Conservation (phyloP, 2,888 invertebrate species). For the Mayetiola destructor region DNA sequence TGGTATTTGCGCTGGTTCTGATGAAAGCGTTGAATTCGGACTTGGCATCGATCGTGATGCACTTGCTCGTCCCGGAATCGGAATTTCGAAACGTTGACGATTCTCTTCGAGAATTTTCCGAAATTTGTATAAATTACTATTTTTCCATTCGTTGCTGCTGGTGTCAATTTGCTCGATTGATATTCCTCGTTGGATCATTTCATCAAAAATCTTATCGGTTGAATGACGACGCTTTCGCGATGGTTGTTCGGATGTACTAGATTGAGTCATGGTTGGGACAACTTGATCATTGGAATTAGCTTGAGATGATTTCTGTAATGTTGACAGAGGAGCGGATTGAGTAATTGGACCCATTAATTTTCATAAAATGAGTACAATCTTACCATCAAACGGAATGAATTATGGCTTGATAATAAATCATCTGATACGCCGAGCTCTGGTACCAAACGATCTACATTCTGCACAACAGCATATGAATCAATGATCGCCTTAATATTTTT, state of each 20-base stretch:
- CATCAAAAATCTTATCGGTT: background rate
- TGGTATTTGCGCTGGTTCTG: too few relatives aligned
- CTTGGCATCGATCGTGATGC: too few relatives aligned
- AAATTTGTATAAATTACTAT: too few relatives aligned
- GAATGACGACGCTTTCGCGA: background rate
- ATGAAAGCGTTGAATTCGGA: background rate
- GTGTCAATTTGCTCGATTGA: slow-evolving; percentile 43
- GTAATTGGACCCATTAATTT: background rate
- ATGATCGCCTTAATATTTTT: slow-evolving; percentile 18
- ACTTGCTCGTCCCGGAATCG: background rate
- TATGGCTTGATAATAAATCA: too few relatives aligned
- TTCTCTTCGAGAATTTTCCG: too few relatives aligned
- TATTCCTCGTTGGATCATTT: slow-evolving; percentile 24
- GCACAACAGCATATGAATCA: slow-evolving; percentile 10
- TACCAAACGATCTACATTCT: background rate
- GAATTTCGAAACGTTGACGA: too few relatives aligned
- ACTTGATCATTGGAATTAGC: slow-evolving; percentile 1
- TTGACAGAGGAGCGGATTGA: slow-evolving; percentile 18
- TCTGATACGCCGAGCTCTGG: too few relatives aligned
- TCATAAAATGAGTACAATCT: background rate
- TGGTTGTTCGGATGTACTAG: background rate
- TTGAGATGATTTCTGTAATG: background rate
- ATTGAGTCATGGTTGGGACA: background rate
- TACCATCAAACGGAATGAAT: background rate
- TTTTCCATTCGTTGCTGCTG: too few relatives aligned